phyloP scores from a whole-genome alignment of 2,797 vertebrate genomes.

The Enteromius fasciolatus region DNA sequence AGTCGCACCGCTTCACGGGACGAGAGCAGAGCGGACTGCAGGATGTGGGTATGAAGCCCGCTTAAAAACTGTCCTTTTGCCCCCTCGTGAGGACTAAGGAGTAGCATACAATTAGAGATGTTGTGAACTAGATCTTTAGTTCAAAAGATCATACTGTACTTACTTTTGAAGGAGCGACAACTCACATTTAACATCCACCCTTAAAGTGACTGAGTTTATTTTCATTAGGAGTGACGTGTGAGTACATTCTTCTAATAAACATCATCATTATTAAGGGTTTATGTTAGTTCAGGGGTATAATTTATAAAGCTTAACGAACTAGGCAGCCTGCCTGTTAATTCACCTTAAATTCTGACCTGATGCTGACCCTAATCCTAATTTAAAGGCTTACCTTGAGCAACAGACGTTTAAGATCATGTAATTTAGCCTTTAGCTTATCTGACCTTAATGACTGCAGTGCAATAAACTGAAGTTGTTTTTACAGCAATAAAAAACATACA shows the following conservation, averaged over 20 bases:
- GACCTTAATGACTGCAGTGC: not conserved
- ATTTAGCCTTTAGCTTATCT: not conserved
- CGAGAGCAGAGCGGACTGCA: conserved; percentile 19
- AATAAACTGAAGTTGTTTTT: not conserved
- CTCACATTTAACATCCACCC: not conserved
- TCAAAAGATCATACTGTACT: not conserved
- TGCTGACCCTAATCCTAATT: not conserved
- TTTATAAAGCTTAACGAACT: not conserved
- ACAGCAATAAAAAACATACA: not conserved
- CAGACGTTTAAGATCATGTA: not conserved
- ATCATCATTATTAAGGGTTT: conserved; percentile 53
- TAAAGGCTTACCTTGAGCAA: not conserved
- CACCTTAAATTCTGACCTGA: not conserved
- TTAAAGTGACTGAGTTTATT: not conserved
- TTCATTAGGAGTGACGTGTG: not conserved
- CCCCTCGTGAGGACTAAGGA: conserved; percentile 32
- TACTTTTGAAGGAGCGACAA: not conserved
- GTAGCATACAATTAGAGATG: not conserved
- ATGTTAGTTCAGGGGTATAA: conserved; percentile 42
- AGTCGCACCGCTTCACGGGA: conserved; percentile 18
- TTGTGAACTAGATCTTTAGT: not conserved
- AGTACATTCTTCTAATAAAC: not conserved
- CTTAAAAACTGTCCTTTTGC: conserved; percentile 39
- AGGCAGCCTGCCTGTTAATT: not conserved
- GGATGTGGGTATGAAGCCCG: conserved; percentile 19